These are phyloP conservation scores for Arctocebus calabarensis DNA, from an alignment of 2,797 vertebrate genomes.

Conservation along the genomic window DNA sequence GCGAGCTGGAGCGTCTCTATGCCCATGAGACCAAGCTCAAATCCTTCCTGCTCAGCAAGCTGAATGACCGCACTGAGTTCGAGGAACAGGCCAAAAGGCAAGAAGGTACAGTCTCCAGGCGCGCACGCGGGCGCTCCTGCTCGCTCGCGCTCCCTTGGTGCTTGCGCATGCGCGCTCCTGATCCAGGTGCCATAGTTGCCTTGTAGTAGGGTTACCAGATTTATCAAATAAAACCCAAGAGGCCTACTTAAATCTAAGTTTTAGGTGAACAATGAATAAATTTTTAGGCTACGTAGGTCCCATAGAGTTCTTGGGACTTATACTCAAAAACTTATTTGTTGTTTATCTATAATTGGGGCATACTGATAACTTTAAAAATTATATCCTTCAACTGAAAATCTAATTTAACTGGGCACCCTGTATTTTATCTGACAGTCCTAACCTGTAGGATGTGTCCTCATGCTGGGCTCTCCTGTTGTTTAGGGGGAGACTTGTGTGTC, in stretches of 20 bases:
- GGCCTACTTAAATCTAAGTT: background rate
- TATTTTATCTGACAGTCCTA: background rate
- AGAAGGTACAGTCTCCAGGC: slow-evolving; percentile 77
- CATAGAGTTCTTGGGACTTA: background rate
- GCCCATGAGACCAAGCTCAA: slow-evolving; percentile 83
- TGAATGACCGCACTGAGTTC: slow-evolving; percentile 66
- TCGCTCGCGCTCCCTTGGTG: too few species aligned
- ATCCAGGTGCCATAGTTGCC: background rate
- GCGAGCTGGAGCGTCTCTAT: slow-evolving; percentile 75
- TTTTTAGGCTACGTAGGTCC: background rate
- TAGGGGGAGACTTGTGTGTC: background rate
- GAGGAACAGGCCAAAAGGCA: slow-evolving; percentile 80
- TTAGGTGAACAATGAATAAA: background rate
- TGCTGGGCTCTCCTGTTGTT: background rate
- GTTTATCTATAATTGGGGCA: background rate
- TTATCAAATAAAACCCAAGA: background rate
- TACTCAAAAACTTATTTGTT: background rate
- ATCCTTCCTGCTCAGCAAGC: slow-evolving; percentile 81
- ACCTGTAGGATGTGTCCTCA: background rate
- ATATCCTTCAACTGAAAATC: background rate
- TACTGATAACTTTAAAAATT: background rate
- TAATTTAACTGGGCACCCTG: background rate
- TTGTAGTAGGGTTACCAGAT: background rate
- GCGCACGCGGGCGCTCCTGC: background rate
- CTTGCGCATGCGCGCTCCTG: too few species aligned